Conservation (phyloP, 2,888 invertebrate genomes). For the Crossocerus cetratus region DNA sequence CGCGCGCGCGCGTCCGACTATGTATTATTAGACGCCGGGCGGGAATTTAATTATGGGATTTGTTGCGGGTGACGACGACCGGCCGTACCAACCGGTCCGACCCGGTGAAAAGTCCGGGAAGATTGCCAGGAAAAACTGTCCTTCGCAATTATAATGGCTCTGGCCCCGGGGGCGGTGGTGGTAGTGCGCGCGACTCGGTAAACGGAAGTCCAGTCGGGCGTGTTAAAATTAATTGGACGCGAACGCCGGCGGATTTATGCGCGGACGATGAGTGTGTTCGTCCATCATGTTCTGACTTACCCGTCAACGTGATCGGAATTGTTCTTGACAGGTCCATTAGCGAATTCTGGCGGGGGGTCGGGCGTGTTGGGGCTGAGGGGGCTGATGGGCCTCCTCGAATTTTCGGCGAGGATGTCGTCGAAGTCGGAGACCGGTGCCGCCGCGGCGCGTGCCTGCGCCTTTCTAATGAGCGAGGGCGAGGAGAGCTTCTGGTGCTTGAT, state of each 20-base stretch:
- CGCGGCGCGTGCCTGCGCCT: conserved; percentile 78
- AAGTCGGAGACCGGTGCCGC: conserved; percentile 71
- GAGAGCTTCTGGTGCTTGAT: conserved; percentile 87
- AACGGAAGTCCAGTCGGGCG: neutral
- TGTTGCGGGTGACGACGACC: conserved; percentile 13
- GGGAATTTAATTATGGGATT: conserved; percentile 48
- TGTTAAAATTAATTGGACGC: conserved; percentile 4
- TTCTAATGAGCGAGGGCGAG: conserved; percentile 90
- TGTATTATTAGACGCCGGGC: conserved; percentile 43
- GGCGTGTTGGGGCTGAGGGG: conserved; percentile 68
- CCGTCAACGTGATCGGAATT: conserved; percentile 66
- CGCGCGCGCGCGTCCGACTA: conserved; percentile 10
- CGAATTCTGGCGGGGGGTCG: conserved; percentile 71
- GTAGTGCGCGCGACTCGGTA: too few relatives aligned
- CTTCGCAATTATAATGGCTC: conserved; percentile 18
- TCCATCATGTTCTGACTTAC: conserved; percentile 51
- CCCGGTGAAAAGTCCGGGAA: conserved; percentile 30
- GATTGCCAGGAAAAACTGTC: conserved; percentile 32
- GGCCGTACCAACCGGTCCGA: neutral
- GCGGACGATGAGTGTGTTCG: neutral
- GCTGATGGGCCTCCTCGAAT: conserved; percentile 62
- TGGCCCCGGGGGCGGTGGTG: neutral
- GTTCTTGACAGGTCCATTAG: conserved; percentile 64
- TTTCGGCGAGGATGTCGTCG: conserved; percentile 72
- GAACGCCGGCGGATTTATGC: neutral